These are phyloP conservation scores for Scrobipalpa costella DNA, from an alignment of 2,888 invertebrate genomes.

Conservation along the genomic window DNA sequence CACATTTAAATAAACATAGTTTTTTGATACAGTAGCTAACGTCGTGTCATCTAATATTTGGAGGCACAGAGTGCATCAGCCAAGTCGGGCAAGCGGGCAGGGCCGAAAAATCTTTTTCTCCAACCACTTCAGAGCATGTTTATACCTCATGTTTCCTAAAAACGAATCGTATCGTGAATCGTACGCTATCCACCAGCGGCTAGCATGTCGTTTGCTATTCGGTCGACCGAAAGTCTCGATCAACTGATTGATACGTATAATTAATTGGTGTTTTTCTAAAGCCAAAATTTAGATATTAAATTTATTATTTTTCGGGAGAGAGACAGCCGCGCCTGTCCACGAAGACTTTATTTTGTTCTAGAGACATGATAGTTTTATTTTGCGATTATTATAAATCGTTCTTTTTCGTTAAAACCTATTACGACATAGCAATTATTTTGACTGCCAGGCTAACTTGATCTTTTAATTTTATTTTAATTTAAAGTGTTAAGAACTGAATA, in stretches of 20 bases:
- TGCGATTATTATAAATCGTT: constrained; percentile 31
- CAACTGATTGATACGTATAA: constrained; percentile 41
- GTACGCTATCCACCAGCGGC: neutral
- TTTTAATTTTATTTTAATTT: constrained; percentile 37
- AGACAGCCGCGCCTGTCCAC: constrained; percentile 23
- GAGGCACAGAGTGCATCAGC: too few species aligned
- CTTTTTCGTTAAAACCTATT: constrained; percentile 33
- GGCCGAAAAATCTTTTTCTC: too few species aligned
- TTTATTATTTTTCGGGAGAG: constrained; percentile 35
- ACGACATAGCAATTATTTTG: constrained; percentile 34
- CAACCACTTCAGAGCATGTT: too few species aligned
- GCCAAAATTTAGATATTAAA: constrained; percentile 58
- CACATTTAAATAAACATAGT: neutral
- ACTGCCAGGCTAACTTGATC: constrained; percentile 43
- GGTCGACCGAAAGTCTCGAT: constrained; percentile 24
- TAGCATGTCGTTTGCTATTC: constrained; percentile 1
- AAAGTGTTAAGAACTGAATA: constrained; percentile 27
- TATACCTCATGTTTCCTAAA: neutral
- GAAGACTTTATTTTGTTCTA: constrained; percentile 17
- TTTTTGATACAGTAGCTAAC: neutral
- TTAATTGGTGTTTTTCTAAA: constrained; percentile 36
- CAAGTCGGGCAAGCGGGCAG: too few species aligned
- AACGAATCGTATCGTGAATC: neutral
- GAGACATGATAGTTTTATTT: constrained; percentile 39
- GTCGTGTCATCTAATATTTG: too few species aligned